Base-by-base conservation (phyloP, 1,140 invertebrate species). In the Sarcophaga bullata region DNA sequence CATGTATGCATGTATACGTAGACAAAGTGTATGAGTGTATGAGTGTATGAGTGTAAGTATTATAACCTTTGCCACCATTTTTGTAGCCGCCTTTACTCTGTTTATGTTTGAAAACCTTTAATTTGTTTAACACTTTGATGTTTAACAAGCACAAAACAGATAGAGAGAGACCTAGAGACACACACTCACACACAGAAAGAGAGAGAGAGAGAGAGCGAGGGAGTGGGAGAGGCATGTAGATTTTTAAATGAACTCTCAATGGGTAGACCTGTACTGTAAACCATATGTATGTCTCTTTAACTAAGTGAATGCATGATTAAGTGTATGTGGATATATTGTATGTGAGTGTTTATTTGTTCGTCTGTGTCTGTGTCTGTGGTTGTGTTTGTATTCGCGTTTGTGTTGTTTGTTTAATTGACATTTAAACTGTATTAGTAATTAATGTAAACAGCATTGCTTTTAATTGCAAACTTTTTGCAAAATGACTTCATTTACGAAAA, bases 41-140 rank as follows among this genome's bases (percentile, higher is more conserved):
- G 52, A 15, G 13, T 58, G 11, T 58, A 15, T 58, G 52, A 10
- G 7, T 58, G 54, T 58, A 37, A 37, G 25, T 37, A 37, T 37
- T 37, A 37, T 37, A 37, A 37, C 25, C 25, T 37, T 13, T 68
- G 9, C 62, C 10, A 68, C 62, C 52, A 58, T n/a, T n/a, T 37
- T 37, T 37, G 25, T 37, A 13, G n/a, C 11, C 54, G 54, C 54
- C 54, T 58, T 58, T 58, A 19, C 62, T 8, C n/a, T 68, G 62
- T 68, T 68, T 68, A 17, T n/a, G 62, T 68, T 68, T 58, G n/a
- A 68, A 68, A 37, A 25, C 17, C 62, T 68, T 68, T 68, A 68
- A 68, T 68, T 68, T 68, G 62, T 68, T 68, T 68, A 68, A 68
- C 62, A 68, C 62, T 68, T 68, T 68, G 62, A 68, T 68, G 62